Evolutionary conservation across 2,888 invertebrate genomes (phyloP), one percentile per base, ranked within the genome.

Genomic region (Polylopha cassiicola): DNA sequence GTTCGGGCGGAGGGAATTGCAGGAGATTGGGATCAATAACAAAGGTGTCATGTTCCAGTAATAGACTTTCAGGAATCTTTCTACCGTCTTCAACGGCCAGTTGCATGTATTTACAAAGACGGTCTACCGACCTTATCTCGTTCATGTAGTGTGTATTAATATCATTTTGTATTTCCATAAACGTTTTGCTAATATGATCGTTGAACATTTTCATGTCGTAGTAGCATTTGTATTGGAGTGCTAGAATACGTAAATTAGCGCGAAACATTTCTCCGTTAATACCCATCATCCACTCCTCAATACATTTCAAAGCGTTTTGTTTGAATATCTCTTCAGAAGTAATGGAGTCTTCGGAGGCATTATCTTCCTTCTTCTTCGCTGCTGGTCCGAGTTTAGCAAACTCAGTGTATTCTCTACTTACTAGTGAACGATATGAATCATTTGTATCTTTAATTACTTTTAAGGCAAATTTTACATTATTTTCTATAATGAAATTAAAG

Each of bases 251-350:
- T 27, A 86, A 55, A 27, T 63, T 72, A 1, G 78, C 74, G 46
- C 90, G 73, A 39, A 70, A 77, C 54, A 80, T 74, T 72, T 91
- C 91, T 13, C 88, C 89, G 37, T 80, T 75, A 3, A 88, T 61
- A 5, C 86, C 89, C 61, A 81, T 80, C 9, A 71, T 69, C 89
- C 90, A 90, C 64, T 90, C 90, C 13, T 87, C 78, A 8, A 88
- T 59, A 50, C 80, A 82, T 58, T 76, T 84, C 8, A 81, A 45
- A 33, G 68, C 73, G 47, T 82, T 81, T 20, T 51, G 38, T 54
- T 75, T 84, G 43, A 73, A 88, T 24, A 61, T 61, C 61, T 64
- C 77, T 58, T 70, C 78, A 36, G 50, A 53, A 54, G 62, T 66
- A 7, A 69, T 38, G 0, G 73, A 68, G 20, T 65, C 72, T 15